Evolutionary conservation across 2,797 vertebrate genomes (phyloP).

Genomic region (Vipera ursinii): DNA sequence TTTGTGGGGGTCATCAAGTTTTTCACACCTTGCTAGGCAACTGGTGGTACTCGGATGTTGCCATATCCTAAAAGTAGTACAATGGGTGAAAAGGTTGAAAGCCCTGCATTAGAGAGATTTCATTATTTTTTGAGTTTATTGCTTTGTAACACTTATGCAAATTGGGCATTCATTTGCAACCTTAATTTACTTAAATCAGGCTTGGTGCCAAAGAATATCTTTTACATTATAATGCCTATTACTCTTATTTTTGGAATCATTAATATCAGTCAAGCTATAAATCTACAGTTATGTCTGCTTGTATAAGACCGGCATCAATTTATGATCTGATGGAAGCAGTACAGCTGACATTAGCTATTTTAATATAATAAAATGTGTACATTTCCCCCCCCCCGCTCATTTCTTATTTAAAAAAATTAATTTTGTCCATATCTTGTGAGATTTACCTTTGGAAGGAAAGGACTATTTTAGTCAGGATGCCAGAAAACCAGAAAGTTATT

Average conservation of each 20-base stretch:
- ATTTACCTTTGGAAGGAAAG: not conserved
- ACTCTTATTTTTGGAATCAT: not conserved
- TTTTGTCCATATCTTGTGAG: not conserved
- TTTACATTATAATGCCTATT: not conserved
- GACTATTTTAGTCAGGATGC: not conserved
- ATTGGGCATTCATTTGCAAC: not conserved
- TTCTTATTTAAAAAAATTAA: not conserved
- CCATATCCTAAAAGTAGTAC: too few species aligned
- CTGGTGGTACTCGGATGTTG: too few species aligned
- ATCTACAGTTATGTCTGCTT: not conserved
- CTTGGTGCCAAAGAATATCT: not conserved
- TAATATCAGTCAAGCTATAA: not conserved
- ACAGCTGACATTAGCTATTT: not conserved
- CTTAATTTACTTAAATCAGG: not conserved
- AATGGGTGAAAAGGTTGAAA: too few species aligned
- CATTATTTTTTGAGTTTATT: not conserved
- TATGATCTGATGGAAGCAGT: not conserved
- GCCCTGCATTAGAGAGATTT: not conserved
- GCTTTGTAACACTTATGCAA: not conserved
- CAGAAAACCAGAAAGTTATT: not conserved
- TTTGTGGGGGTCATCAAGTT: too few species aligned
- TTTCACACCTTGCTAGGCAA: too few species aligned
- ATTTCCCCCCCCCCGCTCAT: not conserved
- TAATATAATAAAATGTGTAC: not conserved
- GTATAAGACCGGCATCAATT: not conserved